Conservation (phyloP, 1,140 invertebrate genomes). For the Tetraneura akinire region DNA sequence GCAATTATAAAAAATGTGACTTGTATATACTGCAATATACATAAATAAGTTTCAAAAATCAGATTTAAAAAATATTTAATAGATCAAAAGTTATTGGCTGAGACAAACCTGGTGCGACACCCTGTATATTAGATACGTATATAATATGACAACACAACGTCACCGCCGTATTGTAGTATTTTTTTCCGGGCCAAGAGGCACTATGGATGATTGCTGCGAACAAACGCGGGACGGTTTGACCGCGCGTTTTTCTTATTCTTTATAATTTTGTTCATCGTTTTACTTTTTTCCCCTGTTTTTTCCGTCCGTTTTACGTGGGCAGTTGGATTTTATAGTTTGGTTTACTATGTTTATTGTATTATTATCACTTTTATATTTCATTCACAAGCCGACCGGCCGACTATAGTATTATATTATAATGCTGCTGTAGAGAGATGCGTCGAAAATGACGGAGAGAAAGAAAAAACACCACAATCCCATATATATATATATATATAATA, state of each 20-base stretch:
- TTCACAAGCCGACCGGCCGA: conserved; percentile 18
- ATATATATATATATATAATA: neutral
- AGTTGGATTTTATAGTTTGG: conserved; percentile 37
- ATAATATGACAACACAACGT: conserved; percentile 6
- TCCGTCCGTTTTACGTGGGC: neutral
- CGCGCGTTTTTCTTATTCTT: neutral
- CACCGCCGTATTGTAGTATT: neutral
- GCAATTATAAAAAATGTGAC: too few relatives aligned
- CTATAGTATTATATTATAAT: too few relatives aligned
- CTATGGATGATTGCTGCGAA: conserved; percentile 31
- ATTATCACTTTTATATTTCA: conserved; percentile 30
- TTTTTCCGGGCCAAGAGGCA: conserved; percentile 29
- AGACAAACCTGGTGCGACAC: too few relatives aligned
- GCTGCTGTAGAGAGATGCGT: neutral
- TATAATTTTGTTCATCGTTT: neutral
- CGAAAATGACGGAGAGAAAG: conserved; percentile 25
- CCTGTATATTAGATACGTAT: too few relatives aligned
- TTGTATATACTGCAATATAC: too few relatives aligned
- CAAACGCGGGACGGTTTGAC: neutral
- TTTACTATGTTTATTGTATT: neutral
- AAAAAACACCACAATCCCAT: neutral
- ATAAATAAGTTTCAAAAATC: too few relatives aligned
- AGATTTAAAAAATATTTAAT: too few relatives aligned
- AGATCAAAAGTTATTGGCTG: too few relatives aligned
- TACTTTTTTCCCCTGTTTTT: neutral